Evolutionary conservation across 37 sponge, comb jelly and placozoan species (phyloP), one percentile per base, ranked within the genome.

Genomic region (Theonella swinhoei): DNA sequence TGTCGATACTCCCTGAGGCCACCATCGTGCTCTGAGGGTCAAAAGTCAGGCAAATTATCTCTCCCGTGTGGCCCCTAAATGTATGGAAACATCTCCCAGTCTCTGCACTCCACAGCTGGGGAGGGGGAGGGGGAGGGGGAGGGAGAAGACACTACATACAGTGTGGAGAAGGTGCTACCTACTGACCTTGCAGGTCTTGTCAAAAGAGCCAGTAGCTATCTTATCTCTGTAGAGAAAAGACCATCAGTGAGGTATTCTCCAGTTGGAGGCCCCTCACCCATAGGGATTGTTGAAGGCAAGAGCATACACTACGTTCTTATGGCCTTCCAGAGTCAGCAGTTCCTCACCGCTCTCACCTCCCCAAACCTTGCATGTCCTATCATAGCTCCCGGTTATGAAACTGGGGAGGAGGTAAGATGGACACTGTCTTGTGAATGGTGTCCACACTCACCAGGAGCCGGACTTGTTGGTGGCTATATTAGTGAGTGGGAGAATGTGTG

Each of bases 251-350:
- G 26, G 42, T 74, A 25, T 22, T 9, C 39, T 14, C 39, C 41
- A 2, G 17, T 3, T 68, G 8, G 28, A 3, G 54, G 54, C 89
- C n/a, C n/a, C n/a, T 89, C 4, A 93, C 94, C 96, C 99, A 83
- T 85, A 99, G 19, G 99, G 99, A 64, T 99, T 99, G 80, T 99
- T 99, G 82, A 94, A 99, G n/a, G 93, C 96, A 19, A 99, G 85
- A 24, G 99, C 88, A 78, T 99, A 99, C 34, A 99, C 99, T 3
- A 99, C 99, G 74, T 99, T 99, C 62, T 80, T 80, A 78, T 99
- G 99, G 47, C 99, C 99, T 39, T 99, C 99, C 17, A 99, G 87
- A 1, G 97, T 92, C 47, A 81, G 91, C 61, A 94, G 85, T 70
- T 96, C 97, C 60, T 94, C 89, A 8, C 97, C 99, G 24, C 90